phyloP scores from a whole-genome alignment of 2,113 vertebrate species.

The Ciconia stormi region DNA sequence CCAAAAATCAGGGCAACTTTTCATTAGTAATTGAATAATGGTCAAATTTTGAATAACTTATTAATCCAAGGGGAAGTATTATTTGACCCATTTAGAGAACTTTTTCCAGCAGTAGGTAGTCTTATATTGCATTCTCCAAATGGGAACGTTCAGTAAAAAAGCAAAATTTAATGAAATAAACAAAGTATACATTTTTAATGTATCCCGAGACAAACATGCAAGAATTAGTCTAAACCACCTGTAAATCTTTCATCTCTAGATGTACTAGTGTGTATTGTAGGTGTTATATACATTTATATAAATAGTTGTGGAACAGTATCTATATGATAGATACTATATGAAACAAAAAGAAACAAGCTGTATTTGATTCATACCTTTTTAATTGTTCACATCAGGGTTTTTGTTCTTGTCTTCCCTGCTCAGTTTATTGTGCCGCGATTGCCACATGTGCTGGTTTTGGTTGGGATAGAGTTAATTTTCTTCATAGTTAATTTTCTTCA shows the following conservation, averaged over 20 bases:
- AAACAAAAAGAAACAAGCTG: not conserved
- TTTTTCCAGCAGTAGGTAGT: not conserved
- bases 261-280: not conserved
- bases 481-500: no score
- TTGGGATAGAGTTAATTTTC: no score
- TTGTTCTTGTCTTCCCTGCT: not conserved
- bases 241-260: not conserved
- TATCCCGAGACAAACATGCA: not conserved
- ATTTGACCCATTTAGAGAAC: not conserved
- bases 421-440: not conserved
- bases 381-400: not conserved
- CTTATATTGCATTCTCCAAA: not conserved
- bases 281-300: not conserved
- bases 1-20: not conserved
- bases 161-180: not conserved
- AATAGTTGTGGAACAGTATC: not conserved
- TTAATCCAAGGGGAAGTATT: not conserved
- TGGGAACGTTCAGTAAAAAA: not conserved
- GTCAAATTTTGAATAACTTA: not conserved
- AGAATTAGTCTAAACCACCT: not conserved
- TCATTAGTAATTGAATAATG: not conserved
- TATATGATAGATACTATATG: not conserved
- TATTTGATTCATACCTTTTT: not conserved
- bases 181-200: not conserved
- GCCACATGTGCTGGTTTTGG: not conserved